Base-by-base conservation (phyloP, 2,888 invertebrate species). In the Drosophila cyrtoloma region DNA sequence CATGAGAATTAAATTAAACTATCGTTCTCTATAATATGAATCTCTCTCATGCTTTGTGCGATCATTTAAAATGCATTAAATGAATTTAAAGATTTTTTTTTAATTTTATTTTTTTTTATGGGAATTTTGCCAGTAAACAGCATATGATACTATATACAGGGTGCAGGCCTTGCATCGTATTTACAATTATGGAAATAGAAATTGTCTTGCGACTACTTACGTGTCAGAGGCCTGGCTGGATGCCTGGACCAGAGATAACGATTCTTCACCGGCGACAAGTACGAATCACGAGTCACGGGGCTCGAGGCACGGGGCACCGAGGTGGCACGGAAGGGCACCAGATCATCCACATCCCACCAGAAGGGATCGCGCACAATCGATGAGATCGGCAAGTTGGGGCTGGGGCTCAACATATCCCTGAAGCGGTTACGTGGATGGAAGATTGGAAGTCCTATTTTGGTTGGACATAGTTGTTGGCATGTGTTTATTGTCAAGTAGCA, bases 161-260 rank as follows among this genome's bases (percentile, higher is more conserved):
- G 63, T 69, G 59, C 67, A 67, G 33, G 57, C 39, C 30, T 39
- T 71, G 63, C 52, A 77, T 56, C 30, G 12, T 70, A 66, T 76
- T 52, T 79, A 77, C 65, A 75, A 51, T 26, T 14, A 39, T 0
- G 5, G 9, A 26, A 0, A 50, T 32, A 3, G 12, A 52, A 64
- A 33, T 50, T 5, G 52, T 12, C 47, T 55, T 14, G 28, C 12
- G 57, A 61, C 55, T 62, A 96, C 97, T 96, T 96, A 97, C 97
- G 97, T 95, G 92, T 92, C 85, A 97, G 96, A 93, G 97, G 97
- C 94, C 97, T 96, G 94, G 97, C 95, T 93, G 98, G 98, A 94
- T 98, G 97, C 94, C 96, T 96, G 94, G 96, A 96, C 98, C 98
- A 98, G 92, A 98, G 95, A 95, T 97, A 98, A 94, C 96, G 96